Evolutionary conservation across 2,797 vertebrate species (phyloP), one percentile per base, ranked within the genome.

Genomic region (Bucorvus abyssinicus): DNA sequence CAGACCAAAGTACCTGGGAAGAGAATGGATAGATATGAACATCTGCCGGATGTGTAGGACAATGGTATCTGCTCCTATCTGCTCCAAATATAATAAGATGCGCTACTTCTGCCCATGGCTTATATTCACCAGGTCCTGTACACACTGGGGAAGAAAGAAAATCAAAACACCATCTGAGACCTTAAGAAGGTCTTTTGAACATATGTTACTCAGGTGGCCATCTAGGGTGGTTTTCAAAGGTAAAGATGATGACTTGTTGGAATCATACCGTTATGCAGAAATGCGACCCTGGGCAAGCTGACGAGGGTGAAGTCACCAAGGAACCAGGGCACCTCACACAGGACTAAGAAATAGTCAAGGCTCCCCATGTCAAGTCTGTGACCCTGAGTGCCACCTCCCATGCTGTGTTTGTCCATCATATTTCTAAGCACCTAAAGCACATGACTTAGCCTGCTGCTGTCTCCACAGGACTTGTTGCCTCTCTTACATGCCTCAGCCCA

Each of bases 321-420:
- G 44, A 84, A 29, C 0, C 1, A 36, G 40, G 15, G 19, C 15
- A 90, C 22, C 44, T 74, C 73, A 55, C 13, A 55, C 10, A 40
- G 30, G 36, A 12, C 45, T n/a, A 2, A 40, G 45, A 65, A 52
- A 68, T 8, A 56, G 20, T 8, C 10, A 60, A 56, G 26, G 17
- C 3, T 83, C 29, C 34, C n/a, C 29, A 11, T 1, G 10, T 22
- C 30, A 49, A 5, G 7, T 19, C 27, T 65, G 50, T 38, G 18
- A 59, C 26, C n/a, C 17, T 18, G 7, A 89, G 45, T 6, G 18
- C 10, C 36, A 17, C 26, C 4, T 87, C 22, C 53, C 53, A n/a
- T 15, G 44, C 11, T 1, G 1, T 24, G 38, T 64, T 76, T 22
- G 27, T n/a, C 52, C 23, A 30, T n/a, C 38, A 38, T 1, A 0